phyloP scores from a whole-genome alignment of 2,113 vertebrate genomes.

The Electrona antarctica region DNA sequence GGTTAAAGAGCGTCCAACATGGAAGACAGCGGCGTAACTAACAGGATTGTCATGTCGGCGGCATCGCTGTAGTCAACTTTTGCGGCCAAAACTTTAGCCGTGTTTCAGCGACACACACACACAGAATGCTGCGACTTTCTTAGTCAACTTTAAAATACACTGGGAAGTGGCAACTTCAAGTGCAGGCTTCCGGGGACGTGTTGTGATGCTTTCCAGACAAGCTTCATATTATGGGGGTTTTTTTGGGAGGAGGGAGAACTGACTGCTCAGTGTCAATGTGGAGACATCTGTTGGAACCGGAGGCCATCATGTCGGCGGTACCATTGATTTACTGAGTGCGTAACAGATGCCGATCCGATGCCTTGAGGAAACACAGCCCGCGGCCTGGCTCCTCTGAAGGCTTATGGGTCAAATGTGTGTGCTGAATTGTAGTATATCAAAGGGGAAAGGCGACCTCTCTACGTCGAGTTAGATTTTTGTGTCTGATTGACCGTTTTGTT shows the following conservation, averaged over 20 bases:
- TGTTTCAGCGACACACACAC: no score
- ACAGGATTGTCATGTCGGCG: no score
- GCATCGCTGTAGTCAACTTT: no score
- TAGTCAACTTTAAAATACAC: background rate
- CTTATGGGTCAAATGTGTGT: background rate
- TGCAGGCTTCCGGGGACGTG: conserved; percentile 40
- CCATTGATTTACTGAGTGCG: conserved; percentile 35
- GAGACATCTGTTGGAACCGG: conserved; percentile 25
- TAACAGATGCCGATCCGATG: conserved; percentile 5
- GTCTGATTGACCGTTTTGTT: background rate
- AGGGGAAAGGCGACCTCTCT: background rate
- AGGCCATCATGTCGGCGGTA: conserved; percentile 40
- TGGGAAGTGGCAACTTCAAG: conserved; percentile 26
- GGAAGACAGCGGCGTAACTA: no score
- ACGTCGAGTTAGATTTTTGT: background rate
- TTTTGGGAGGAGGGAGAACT: no score
- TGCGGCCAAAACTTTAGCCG: no score
- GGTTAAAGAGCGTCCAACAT: no score
- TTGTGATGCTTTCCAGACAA: conserved; percentile 60
- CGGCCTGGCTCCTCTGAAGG: background rate
- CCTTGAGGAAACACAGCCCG: conserved; percentile 45
- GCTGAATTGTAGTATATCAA: background rate
- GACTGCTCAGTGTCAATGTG: conserved; percentile 32
- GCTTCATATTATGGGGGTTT: background rate
- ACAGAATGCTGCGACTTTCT: no score